Conservation (phyloP, 2,797 vertebrate species). For the Eremophila alpestris region DNA sequence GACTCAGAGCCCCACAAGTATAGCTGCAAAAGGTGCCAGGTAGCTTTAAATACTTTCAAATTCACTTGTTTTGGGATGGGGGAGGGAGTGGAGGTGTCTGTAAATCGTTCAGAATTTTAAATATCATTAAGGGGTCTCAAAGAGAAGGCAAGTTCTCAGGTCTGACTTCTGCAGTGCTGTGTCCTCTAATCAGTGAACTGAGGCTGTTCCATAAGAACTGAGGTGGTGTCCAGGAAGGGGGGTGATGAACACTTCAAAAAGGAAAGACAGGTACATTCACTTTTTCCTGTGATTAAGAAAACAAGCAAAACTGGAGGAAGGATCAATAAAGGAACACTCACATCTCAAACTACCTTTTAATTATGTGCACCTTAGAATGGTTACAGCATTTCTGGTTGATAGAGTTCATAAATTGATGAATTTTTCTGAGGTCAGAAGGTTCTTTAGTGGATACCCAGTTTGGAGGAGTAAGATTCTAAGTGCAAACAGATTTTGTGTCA, state of each 20-base stretch:
- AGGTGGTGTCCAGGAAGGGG: neutral
- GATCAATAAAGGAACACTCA: neutral
- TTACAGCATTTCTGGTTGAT: neutral
- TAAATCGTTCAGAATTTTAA: neutral
- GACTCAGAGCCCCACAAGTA: constrained; percentile 94
- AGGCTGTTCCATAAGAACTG: neutral
- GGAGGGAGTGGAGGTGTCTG: neutral
- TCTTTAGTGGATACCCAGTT: neutral
- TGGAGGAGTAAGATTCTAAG: neutral
- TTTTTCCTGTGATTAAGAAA: neutral
- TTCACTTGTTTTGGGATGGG: constrained; percentile 15
- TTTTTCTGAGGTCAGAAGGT: neutral
- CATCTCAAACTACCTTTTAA: neutral
- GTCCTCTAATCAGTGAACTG: neutral
- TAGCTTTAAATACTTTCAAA: constrained; percentile 72
- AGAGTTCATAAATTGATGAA: neutral
- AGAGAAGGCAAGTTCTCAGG: neutral
- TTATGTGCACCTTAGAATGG: neutral
- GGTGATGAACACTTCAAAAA: neutral
- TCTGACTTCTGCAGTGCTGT: neutral
- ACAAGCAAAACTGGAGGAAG: neutral
- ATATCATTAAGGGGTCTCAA: neutral
- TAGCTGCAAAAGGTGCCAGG: constrained; percentile 99
- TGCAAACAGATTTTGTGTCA: neutral
- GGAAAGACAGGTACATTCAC: neutral